Conservation (phyloP, 1,140 invertebrate species). For the Bombus polaris region DNA sequence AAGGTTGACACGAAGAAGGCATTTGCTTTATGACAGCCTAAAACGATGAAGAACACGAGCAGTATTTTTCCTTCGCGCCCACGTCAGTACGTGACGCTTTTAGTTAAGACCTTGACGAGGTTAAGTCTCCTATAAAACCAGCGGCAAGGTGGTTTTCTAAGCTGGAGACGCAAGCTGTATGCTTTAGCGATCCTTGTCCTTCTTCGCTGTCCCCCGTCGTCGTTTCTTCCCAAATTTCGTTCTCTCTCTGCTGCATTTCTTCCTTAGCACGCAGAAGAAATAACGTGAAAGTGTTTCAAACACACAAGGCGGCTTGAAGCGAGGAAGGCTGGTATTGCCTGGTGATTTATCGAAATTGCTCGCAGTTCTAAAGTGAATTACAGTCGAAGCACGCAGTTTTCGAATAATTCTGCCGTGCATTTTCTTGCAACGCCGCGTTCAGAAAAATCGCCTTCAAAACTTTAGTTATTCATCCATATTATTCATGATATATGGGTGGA, state of each 20-base stretch:
- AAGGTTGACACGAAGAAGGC: background rate
- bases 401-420: constrained; percentile 17
- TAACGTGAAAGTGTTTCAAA: constrained; percentile 23
- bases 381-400: constrained; percentile 8
- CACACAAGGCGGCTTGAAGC: too few species aligned
- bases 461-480: background rate
- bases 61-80: background rate
- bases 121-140: constrained; percentile 44
- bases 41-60: background rate
- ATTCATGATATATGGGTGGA: background rate
- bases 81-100: constrained; percentile 37
- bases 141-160: constrained; percentile 1
- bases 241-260: background rate
- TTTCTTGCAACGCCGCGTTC: constrained; percentile 1
- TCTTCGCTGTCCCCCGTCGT: background rate
- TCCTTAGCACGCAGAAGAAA: constrained; percentile 2
- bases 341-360: constrained; percentile 55
- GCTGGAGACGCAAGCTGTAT: background rate
- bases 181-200: background rate
- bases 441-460: background rate
- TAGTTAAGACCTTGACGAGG: constrained; percentile 53
- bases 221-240: constrained; percentile 7
- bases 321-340: background rate
- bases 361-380: constrained; percentile 51
- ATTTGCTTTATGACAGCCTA: background rate